Percentiles rank a stretch among this genome's conserved stretches.
These are phyloP conservation scores for Aldabrachelys gigantea DNA, from an alignment of 2,113 vertebrate species.

Conservation along the genomic window DNA sequence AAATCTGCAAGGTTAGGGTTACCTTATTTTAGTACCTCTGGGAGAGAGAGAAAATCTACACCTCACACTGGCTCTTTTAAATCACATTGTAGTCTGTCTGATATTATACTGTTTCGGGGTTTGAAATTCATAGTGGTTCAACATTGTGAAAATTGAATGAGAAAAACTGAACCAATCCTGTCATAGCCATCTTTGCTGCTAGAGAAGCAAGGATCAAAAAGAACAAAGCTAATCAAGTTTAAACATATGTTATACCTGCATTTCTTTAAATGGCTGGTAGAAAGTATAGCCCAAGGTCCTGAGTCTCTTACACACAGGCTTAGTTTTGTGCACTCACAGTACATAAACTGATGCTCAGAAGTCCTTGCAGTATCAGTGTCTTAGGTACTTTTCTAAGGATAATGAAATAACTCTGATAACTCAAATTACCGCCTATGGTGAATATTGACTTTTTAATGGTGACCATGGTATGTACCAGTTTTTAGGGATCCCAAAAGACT, in stretches of 20 bases:
- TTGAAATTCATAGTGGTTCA: conserved; percentile 17
- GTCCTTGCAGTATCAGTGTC: background rate
- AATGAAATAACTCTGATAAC: background rate
- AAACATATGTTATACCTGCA: conserved; percentile 58
- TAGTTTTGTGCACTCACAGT: conserved; percentile 40
- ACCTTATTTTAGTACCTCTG: conserved; percentile 62
- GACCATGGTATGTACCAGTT: background rate
- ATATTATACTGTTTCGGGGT: background rate
- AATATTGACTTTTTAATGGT: background rate
- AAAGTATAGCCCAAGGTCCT: conserved; percentile 62
- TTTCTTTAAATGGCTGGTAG: conserved; percentile 61
- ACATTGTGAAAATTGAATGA: background rate
- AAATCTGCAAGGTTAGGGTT: conserved; percentile 68
- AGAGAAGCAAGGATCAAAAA: conserved; percentile 44
- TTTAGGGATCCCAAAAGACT: background rate
- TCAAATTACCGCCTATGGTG: background rate
- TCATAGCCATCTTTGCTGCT: conserved; percentile 45
- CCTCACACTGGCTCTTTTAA: background rate
- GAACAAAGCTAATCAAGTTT: conserved; percentile 69
- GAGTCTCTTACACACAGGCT: conserved; percentile 32
- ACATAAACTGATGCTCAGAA: background rate
- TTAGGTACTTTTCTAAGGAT: background rate
- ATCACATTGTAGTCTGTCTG: background rate
- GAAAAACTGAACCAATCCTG: conserved; percentile 43
- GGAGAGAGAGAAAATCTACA: conserved; percentile 39